phyloP scores from a whole-genome alignment of 35 echinoderm and acorn worm species.

The Chiridota heheva region DNA sequence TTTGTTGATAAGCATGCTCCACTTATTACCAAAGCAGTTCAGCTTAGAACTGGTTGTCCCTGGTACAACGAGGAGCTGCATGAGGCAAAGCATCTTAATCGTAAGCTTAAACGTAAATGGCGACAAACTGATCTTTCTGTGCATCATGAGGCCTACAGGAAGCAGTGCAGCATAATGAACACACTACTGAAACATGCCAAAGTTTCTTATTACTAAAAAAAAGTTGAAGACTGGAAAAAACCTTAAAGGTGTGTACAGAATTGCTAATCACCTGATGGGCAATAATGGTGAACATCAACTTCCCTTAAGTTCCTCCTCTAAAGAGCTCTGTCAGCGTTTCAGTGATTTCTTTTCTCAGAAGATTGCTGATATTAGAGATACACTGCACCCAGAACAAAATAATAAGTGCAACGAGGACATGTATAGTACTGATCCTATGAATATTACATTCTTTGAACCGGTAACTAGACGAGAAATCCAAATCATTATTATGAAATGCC shows the following conservation, averaged over 20 bases:
- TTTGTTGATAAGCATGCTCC: constrained; percentile 27
- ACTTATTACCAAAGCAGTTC: background rate
- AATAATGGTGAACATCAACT: background rate
- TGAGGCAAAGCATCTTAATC: background rate
- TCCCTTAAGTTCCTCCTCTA: background rate
- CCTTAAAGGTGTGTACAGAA: background rate
- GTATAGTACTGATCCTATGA: too few relatives aligned
- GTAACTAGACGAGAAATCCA: too few relatives aligned
- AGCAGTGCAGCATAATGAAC: background rate
- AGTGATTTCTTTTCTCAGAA: constrained; percentile 3
- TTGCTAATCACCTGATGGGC: background rate
- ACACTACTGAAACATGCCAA: background rate
- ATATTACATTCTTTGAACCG: too few relatives aligned
- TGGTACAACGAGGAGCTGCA: background rate
- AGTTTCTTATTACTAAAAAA: constrained; percentile 13
- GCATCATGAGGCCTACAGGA: background rate
- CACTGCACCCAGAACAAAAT: too few relatives aligned
- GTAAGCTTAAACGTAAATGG: background rate
- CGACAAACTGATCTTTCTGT: background rate
- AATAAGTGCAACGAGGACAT: too few relatives aligned
- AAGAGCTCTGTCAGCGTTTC: constrained; percentile 9
- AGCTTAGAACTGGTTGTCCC: background rate
- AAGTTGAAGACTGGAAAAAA: background rate
- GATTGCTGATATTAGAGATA: constrained; percentile 1
- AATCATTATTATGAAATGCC: too few relatives aligned